Percentiles rank a stretch among this genome's conserved stretches.
Conservation (phyloP, 2,888 invertebrate genomes). For the Agrochola macilenta region DNA sequence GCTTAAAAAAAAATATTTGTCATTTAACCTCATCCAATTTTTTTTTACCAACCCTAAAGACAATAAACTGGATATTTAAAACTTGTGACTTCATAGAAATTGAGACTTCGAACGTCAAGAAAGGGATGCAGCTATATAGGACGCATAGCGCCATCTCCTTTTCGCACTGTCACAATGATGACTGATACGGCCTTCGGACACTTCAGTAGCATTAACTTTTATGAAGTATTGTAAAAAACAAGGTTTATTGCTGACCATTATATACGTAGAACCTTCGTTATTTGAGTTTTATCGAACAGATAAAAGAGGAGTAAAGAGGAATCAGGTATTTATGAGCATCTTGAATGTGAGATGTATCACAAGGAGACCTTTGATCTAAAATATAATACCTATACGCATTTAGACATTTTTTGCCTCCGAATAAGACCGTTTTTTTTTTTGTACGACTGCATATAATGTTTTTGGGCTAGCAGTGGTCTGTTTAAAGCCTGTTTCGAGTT, state of each 20-base stretch:
- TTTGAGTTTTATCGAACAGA: slow-evolving; percentile 22
- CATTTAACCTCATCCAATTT: slow-evolving; percentile 6
- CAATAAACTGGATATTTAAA: slow-evolving; percentile 25
- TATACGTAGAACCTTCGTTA: slow-evolving; percentile 9
- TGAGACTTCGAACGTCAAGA: not conserved
- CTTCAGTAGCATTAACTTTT: slow-evolving; percentile 24
- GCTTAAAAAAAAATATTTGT: slow-evolving; percentile 46
- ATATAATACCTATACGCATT: no score
- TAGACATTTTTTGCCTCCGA: not conserved
- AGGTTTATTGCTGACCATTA: slow-evolving; percentile 26
- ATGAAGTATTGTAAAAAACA: slow-evolving; percentile 40
- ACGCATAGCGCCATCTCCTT: slow-evolving; percentile 3
- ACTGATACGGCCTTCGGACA: not conserved
- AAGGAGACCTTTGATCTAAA: not conserved
- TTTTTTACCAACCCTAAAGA: slow-evolving; percentile 3
- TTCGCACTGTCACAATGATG: slow-evolving; percentile 9
- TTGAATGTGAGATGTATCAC: slow-evolving; percentile 3
- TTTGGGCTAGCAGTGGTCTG: not conserved
- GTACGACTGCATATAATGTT: not conserved
- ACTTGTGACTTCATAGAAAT: slow-evolving; percentile 19
- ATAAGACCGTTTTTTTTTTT: not conserved
- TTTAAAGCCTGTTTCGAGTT: not conserved
- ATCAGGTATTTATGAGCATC: slow-evolving; percentile 23
- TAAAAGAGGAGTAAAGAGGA: slow-evolving; percentile 10
- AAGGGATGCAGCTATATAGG: slow-evolving; percentile 26